phyloP scores from a whole-genome alignment of 2,888 invertebrate genomes.

The Perizoma affinitatum region DNA sequence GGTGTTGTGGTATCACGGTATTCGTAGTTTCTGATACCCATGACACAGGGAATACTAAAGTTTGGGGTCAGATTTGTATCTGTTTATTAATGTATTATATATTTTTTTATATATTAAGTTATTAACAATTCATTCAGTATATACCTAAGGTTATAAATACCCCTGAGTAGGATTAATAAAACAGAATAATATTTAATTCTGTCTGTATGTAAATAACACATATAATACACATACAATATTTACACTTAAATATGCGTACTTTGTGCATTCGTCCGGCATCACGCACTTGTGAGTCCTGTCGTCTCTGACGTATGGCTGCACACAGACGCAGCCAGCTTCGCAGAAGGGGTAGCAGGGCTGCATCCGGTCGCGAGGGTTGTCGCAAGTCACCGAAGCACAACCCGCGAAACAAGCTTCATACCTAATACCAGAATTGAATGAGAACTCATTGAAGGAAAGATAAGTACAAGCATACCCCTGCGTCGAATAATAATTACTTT shows the following conservation, averaged over 20 bases:
- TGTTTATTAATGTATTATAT: too few species aligned
- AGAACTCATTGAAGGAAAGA: not conserved
- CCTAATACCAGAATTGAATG: constrained; percentile 39
- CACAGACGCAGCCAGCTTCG: constrained; percentile 75
- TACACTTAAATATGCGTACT: constrained; percentile 49
- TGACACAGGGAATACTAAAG: too few species aligned
- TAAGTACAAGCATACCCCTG: not conserved
- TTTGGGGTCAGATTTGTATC: too few species aligned
- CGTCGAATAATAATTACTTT: constrained; percentile 36
- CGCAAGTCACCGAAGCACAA: constrained; percentile 74
- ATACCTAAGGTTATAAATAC: too few species aligned
- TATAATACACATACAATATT: too few species aligned
- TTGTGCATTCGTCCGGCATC: constrained; percentile 74
- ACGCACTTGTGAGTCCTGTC: constrained; percentile 80
- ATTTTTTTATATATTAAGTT: too few species aligned
- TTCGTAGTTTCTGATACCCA: too few species aligned
- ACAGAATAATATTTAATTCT: too few species aligned
- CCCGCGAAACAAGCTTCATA: constrained; percentile 77
- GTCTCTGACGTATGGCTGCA: constrained; percentile 71
- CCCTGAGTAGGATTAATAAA: too few species aligned
- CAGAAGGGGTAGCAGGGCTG: constrained; percentile 80
- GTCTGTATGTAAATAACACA: too few species aligned
- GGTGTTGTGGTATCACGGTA: too few species aligned
- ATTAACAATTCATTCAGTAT: too few species aligned
- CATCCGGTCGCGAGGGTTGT: constrained; percentile 75